Evolutionary conservation across 2,113 vertebrate genomes (phyloP).

Genomic region (Salminus brasiliensis): DNA sequence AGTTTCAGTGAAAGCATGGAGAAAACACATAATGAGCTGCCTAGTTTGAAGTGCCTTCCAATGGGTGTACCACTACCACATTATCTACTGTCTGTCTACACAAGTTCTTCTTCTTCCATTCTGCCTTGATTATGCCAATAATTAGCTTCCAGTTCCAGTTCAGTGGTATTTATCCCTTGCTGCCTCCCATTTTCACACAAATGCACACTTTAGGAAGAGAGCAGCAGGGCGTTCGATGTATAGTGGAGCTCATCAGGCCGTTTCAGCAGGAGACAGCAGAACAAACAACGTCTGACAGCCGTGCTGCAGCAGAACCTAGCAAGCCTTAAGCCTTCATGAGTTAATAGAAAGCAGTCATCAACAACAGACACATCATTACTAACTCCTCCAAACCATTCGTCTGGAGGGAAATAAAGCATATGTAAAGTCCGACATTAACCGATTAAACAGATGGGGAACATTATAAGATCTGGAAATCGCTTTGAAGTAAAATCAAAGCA

Average conservation of each 20-base stretch:
- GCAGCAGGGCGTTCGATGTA: background rate
- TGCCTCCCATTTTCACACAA: background rate
- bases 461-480: slow-evolving; percentile 2
- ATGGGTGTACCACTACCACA: background rate
- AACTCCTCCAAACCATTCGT: background rate
- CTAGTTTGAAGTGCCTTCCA: background rate
- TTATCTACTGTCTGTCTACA: slow-evolving; percentile 13
- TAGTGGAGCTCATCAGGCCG: background rate
- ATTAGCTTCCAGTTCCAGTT: slow-evolving; percentile 21
- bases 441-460: background rate
- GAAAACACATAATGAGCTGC: background rate
- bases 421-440: background rate
- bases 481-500: slow-evolving; percentile 13
- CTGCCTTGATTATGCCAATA: slow-evolving; percentile 7
- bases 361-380: background rate
- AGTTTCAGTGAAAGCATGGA: background rate
- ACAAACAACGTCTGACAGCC: slow-evolving; percentile 42
- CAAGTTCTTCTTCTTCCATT: background rate
- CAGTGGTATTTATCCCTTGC: background rate
- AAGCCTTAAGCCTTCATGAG: background rate
- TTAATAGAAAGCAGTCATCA: slow-evolving; percentile 35
- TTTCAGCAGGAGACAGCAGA: slow-evolving; percentile 26
- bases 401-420: background rate
- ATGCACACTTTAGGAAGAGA: background rate
- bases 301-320: slow-evolving; percentile 18